Evolutionary conservation across 2,888 invertebrate species (phyloP).

Genomic region (Zygogramma bicolorata): DNA sequence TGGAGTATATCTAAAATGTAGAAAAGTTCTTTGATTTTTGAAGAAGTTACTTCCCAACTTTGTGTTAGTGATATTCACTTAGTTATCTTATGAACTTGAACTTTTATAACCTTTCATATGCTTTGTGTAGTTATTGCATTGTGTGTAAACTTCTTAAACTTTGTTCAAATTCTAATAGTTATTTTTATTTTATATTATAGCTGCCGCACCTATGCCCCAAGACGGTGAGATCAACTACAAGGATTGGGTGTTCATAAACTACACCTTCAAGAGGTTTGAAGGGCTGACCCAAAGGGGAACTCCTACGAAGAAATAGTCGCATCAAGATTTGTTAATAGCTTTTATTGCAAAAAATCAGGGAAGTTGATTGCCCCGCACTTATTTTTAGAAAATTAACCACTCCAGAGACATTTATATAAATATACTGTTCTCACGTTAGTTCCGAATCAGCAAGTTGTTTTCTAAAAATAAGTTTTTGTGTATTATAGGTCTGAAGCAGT

Average conservation of each 20-base stretch:
- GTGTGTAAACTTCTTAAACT: too few species aligned
- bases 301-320: conserved; percentile 79
- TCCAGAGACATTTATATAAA: conserved; percentile 40
- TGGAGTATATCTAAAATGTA: too few species aligned
- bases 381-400: conserved; percentile 59
- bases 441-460: conserved; percentile 46
- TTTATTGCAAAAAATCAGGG: conserved; percentile 39
- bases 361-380: conserved; percentile 48
- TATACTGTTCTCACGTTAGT: conserved; percentile 36
- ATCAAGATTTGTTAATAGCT: conserved; percentile 39
- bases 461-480: conserved; percentile 60
- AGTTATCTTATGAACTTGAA: too few species aligned
- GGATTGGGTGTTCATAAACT: conserved; percentile 99
- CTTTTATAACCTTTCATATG: too few species aligned
- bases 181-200: conserved; percentile 68
- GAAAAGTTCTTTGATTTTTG: too few species aligned
- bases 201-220: conserved; percentile 88
- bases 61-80: too few species aligned
- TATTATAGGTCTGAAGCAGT: conserved; percentile 60
- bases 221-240: conserved; percentile 94
- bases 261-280: conserved; percentile 99
- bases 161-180: too few species aligned
- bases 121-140: too few species aligned
- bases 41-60: too few species aligned
- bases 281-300: conserved; percentile 93